Evolutionary conservation across 1,140 invertebrate species (phyloP).

Genomic region (Pectinophora gossypiella): DNA sequence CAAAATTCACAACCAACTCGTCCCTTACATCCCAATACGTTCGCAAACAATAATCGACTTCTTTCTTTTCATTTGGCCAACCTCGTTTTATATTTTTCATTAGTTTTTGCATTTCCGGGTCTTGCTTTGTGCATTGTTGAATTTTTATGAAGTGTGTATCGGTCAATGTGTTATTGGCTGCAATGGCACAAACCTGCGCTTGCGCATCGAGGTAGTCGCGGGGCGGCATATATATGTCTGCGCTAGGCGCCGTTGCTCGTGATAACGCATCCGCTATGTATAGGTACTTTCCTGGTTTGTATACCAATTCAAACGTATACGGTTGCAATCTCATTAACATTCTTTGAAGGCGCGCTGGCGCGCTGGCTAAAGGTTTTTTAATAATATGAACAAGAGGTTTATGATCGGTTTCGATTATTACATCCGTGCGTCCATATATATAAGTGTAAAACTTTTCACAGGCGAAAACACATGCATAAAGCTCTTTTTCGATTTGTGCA

Average conservation of each 20-base stretch:
- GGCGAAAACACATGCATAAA: neutral
- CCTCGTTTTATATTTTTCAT: neutral
- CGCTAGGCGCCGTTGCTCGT: neutral
- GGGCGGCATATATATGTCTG: neutral
- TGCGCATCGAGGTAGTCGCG: neutral
- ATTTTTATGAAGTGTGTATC: constrained; percentile 5
- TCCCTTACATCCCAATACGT: neutral
- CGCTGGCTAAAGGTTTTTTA: constrained; percentile 13
- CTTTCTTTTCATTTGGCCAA: neutral
- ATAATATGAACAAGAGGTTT: constrained; percentile 12
- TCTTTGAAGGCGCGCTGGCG: constrained; percentile 12
- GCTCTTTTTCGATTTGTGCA: constrained; percentile 3
- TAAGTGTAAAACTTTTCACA: constrained; percentile 17
- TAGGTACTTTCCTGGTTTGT: constrained; percentile 14
- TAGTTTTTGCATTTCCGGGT: neutral
- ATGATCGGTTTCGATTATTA: constrained; percentile 13
- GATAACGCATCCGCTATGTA: constrained; percentile 11
- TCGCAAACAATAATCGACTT: neutral
- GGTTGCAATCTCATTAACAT: constrained; percentile 11
- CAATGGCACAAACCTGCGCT: neutral
- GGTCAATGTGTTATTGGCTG: neutral
- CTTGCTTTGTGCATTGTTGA: neutral
- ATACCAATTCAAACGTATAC: constrained; percentile 8
- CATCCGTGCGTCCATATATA: constrained; percentile 11
- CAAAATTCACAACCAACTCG: neutral